Percentiles rank a stretch among this genome's conserved stretches.
phyloP scores from a whole-genome alignment of 1,140 invertebrate species.

The Oryzaephilus surinamensis region DNA sequence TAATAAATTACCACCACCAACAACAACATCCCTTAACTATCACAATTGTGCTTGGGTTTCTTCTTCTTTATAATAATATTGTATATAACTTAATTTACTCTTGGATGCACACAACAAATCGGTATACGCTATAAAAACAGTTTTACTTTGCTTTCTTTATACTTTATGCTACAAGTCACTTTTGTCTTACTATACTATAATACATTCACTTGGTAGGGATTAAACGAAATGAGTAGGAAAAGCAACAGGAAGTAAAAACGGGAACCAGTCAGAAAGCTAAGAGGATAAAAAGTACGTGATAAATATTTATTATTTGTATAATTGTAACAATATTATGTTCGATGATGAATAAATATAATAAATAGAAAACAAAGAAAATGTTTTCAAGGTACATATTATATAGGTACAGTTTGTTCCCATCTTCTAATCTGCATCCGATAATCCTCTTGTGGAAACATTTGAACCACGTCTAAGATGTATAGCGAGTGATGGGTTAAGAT shows the following conservation, averaged over 20 bases:
- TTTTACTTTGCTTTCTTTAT: no score
- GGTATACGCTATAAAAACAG: no score
- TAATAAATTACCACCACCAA: conserved; percentile 21
- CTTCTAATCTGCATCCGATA: conserved; percentile 32
- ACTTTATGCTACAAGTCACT: no score
- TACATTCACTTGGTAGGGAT: no score
- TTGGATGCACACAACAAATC: no score
- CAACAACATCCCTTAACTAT: not conserved
- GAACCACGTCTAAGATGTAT: conserved; percentile 27
- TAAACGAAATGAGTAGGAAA: conserved; percentile 22
- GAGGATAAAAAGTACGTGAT: conserved; percentile 22
- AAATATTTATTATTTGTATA: conserved; percentile 27
- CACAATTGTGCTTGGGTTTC: no score
- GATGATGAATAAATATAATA: no score
- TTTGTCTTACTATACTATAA: no score
- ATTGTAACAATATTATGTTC: conserved; percentile 16
- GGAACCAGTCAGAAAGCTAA: conserved; percentile 21
- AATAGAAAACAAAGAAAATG: no score
- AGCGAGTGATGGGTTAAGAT: conserved; percentile 30
- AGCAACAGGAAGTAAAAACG: conserved; percentile 24
- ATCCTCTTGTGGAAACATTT: conserved; percentile 32
- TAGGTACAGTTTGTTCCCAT: conserved; percentile 20
- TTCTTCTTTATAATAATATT: no score
- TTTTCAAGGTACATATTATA: conserved; percentile 16
- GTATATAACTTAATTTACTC: no score